Percentiles rank a stretch among this genome's conserved stretches.
Conservation (phyloP, 2,113 vertebrate genomes). For the Thomomys bottae region DNA sequence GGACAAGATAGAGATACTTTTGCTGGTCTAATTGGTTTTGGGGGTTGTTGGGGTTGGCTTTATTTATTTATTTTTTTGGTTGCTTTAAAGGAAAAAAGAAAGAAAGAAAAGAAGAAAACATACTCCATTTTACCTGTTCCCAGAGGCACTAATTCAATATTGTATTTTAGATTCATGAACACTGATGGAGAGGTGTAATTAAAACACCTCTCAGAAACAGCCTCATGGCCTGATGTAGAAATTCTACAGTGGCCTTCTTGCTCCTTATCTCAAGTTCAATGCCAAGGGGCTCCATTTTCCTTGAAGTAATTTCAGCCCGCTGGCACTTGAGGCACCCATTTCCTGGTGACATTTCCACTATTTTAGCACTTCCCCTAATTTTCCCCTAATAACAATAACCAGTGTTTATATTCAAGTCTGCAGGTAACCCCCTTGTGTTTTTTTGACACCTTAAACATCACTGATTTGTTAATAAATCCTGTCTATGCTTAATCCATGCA, state of each 20-base stretch:
- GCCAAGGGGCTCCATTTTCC: slow-evolving; percentile 81
- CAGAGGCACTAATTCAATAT: slow-evolving; percentile 61
- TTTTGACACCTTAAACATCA: slow-evolving; percentile 60
- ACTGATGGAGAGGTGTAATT: slow-evolving; percentile 74
- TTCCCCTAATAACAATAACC: slow-evolving; percentile 66
- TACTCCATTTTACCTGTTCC: slow-evolving; percentile 47
- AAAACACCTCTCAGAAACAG: slow-evolving; percentile 71
- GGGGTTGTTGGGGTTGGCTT: too few relatives aligned
- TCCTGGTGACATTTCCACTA: slow-evolving; percentile 66
- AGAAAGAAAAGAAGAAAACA: too few relatives aligned
- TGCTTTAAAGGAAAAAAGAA: too few relatives aligned
- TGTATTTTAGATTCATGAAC: slow-evolving; percentile 59
- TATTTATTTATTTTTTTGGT: too few relatives aligned
- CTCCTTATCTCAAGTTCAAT: slow-evolving; percentile 78
- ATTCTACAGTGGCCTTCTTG: too few relatives aligned
- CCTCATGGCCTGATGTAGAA: slow-evolving; percentile 18
- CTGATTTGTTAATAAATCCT: slow-evolving; percentile 49
- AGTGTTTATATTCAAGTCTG: slow-evolving; percentile 51
- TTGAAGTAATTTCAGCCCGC: slow-evolving; percentile 75
- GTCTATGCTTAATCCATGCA: slow-evolving; percentile 14
- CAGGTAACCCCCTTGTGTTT: slow-evolving; percentile 67
- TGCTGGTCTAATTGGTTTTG: slow-evolving; percentile 53
- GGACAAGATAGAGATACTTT: slow-evolving; percentile 52
- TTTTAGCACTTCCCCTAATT: slow-evolving; percentile 75
- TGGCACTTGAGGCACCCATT: slow-evolving; percentile 61